These are phyloP conservation scores for Oryzias javanicus DNA, from an alignment of 2,113 vertebrate species.

Conservation along the genomic window DNA sequence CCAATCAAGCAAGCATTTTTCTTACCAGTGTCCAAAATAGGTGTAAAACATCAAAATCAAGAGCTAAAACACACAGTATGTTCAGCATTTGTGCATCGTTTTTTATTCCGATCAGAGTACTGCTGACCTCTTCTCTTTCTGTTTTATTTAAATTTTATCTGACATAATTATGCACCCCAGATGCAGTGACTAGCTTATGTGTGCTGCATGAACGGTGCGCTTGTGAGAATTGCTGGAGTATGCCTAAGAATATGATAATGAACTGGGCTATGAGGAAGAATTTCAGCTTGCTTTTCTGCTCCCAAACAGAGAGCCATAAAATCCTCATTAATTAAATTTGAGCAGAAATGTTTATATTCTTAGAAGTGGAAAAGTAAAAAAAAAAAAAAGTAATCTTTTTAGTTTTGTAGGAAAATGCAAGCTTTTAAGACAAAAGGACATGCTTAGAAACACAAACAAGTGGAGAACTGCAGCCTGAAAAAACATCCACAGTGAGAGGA, in stretches of 20 bases:
- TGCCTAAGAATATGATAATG: constrained; percentile 25
- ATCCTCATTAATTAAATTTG: too few relatives aligned
- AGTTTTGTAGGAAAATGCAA: background rate
- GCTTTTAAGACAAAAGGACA: constrained; percentile 14
- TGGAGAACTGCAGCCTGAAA: constrained; percentile 40
- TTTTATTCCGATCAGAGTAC: too few relatives aligned
- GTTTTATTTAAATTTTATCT: too few relatives aligned
- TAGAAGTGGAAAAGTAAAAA: too few relatives aligned
- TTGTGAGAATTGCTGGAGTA: constrained; percentile 11
- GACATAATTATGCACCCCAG: too few relatives aligned
- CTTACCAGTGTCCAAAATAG: background rate
- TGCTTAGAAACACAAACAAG: constrained; percentile 24
- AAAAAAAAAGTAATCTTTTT: constrained; percentile 5
- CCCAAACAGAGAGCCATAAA: constrained; percentile 19
- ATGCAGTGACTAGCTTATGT: too few relatives aligned
- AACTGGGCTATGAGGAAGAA: constrained; percentile 19
- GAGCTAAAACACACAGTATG: too few relatives aligned
- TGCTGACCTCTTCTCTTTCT: too few relatives aligned
- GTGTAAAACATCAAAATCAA: background rate
- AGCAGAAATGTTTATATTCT: too few relatives aligned
- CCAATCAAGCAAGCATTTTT: background rate
- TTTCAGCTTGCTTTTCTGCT: constrained; percentile 26
- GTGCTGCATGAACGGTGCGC: too few relatives aligned
- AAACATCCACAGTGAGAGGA: constrained; percentile 57
- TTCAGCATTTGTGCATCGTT: too few relatives aligned